Evolutionary conservation across 2,113 vertebrate genomes (phyloP).

Genomic region (Clupea harengus): DNA sequence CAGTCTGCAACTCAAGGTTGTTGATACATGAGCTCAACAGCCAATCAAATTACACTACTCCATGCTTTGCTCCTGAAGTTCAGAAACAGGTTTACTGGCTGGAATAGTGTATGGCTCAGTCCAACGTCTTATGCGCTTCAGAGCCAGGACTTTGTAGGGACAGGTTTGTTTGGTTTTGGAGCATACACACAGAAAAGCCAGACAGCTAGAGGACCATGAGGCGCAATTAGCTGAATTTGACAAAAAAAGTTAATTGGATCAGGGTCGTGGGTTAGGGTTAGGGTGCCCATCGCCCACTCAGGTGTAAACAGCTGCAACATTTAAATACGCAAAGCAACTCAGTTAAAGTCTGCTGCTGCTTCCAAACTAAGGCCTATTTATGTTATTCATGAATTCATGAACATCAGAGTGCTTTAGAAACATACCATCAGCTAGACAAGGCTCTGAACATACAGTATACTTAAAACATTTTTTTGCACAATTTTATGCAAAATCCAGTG

Average conservation of each 20-base stretch:
- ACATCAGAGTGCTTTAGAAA: background rate
- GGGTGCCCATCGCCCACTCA: too few relatives aligned
- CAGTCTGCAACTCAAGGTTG: background rate
- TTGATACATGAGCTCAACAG: background rate
- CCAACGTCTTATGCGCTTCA: too few relatives aligned
- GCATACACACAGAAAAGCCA: too few relatives aligned
- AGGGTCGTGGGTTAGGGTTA: too few relatives aligned
- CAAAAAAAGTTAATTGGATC: too few relatives aligned
- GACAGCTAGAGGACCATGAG: too few relatives aligned
- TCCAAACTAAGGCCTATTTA: background rate
- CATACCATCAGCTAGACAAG: background rate
- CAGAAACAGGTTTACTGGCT: background rate
- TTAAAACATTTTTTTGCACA: background rate
- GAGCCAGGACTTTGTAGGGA: too few relatives aligned
- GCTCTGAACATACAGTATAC: background rate
- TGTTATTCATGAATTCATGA: too few relatives aligned
- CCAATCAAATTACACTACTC: background rate
- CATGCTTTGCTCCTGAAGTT: background rate
- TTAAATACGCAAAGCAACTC: background rate
- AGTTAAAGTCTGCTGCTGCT: background rate
- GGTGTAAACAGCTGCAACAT: background rate
- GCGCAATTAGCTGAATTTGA: too few relatives aligned
- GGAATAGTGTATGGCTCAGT: background rate
- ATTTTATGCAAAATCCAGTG: background rate
- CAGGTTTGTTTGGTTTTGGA: too few relatives aligned